Base-by-base conservation (phyloP, 2,888 invertebrate species). In the Clistopyga incitator region DNA sequence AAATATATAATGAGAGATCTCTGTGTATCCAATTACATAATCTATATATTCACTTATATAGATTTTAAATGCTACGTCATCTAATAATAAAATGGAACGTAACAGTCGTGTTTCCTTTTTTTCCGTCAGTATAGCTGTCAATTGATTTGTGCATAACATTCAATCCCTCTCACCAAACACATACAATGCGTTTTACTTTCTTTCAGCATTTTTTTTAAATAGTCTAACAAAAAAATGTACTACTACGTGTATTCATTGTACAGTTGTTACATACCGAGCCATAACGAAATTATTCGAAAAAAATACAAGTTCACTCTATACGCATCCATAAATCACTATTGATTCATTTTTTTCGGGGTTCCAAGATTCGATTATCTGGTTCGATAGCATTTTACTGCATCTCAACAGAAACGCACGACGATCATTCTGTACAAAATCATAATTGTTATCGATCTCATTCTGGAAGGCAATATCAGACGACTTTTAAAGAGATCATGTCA, bases 401-500 rank as follows among this genome's bases (percentile, higher is more conserved):
- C n/a, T 38, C 38, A 56, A 23, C 42, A 52, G 34, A 76, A 76
- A 68, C 56, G 45, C 74, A 78, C 34, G 29, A 78, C 34, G 29
- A 59, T 56, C 59, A 64, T 56, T 76, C 54, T 78, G 70, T 78
- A 78, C 67, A 68, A 78, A 72, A 50, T 77, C 11, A 71, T 76
- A 42, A 59, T 59, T 72, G 23, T 45, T 54, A 34, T 45, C 52
- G 75, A 54, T 42, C 38, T 64, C 29, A 15, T 67, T 68, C 68
- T 38, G 59, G 47, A 56, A 75, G 65, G 76, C 72, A 72, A 72
- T 45, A 10, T 64, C 64, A 11, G 18, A 34, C 38, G 61, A 64
- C 38, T 38, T 2, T 18, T 20, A 10, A 34, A n/a, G 38, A 64
- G 10, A 10, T 42, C 13, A 18, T 8, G 20, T 64, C 38, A 38